phyloP scores from a whole-genome alignment of 2,797 vertebrate genomes.

The Hoplostethus mediterraneus region DNA sequence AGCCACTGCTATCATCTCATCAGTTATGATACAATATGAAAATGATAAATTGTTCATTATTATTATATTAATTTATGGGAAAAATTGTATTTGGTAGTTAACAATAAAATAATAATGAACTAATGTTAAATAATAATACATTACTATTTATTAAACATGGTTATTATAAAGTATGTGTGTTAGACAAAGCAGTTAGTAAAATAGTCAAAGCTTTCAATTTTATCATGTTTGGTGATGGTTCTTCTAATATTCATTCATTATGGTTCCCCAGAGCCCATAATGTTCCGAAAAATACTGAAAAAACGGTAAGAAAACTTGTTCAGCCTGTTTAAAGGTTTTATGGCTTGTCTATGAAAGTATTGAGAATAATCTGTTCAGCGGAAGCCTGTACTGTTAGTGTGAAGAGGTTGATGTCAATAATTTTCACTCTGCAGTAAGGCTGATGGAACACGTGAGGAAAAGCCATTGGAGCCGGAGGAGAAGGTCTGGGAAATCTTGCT shows the following conservation, averaged over 20 bases:
- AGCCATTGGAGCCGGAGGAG: constrained; percentile 78
- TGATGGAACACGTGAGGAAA: constrained; percentile 72
- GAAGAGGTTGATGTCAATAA: background rate
- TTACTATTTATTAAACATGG: too few relatives aligned
- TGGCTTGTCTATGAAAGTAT: background rate
- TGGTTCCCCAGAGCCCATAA: constrained; percentile 66
- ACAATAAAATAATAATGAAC: too few relatives aligned
- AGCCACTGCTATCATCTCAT: too few relatives aligned
- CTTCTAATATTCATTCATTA: constrained; percentile 5
- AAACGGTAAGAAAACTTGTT: constrained; percentile 83
- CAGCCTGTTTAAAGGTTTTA: background rate
- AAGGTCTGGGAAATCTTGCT: constrained; percentile 91
- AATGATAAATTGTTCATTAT: too few relatives aligned
- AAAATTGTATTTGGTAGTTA: too few relatives aligned
- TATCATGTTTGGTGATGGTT: too few relatives aligned
- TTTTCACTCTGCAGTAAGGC: constrained; percentile 49
- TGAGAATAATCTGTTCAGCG: background rate
- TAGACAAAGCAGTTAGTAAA: too few relatives aligned
- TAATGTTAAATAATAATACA: too few relatives aligned
- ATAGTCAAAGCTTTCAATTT: too few relatives aligned
- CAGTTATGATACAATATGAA: too few relatives aligned
- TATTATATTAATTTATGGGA: too few relatives aligned
- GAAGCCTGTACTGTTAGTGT: background rate
- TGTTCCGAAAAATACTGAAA: constrained; percentile 85
- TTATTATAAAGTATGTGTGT: too few relatives aligned